Conservation (phyloP, 1,140 invertebrate species). For the Drosophila navojoa region DNA sequence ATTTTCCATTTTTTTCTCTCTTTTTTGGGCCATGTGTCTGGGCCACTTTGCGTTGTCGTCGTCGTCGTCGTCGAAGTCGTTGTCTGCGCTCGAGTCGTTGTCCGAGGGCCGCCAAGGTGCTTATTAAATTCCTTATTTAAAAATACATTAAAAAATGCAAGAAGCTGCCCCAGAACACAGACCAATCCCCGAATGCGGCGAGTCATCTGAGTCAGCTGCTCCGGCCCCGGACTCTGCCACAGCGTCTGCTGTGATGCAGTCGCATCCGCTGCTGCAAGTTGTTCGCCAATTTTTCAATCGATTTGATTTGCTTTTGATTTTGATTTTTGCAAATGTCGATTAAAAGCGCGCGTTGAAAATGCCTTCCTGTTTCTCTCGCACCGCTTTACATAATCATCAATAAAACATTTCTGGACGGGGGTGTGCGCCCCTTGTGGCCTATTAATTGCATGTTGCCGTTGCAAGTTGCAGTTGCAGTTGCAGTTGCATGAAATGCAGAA, state of each 20-base stretch:
- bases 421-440: constrained; percentile 62
- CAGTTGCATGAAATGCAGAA: constrained; percentile 43
- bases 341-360: constrained; percentile 78
- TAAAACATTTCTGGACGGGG: constrained; percentile 20
- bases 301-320: constrained; percentile 74
- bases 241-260: constrained; percentile 38
- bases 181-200: constrained; percentile 40
- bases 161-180: constrained; percentile 69
- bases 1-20: constrained; percentile 24
- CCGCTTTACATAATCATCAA: constrained; percentile 47
- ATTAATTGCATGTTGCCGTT: constrained; percentile 60
- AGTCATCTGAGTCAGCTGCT: constrained; percentile 18
- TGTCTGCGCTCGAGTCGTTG: constrained; percentile 45
- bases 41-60: constrained; percentile 79
- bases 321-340: constrained; percentile 64
- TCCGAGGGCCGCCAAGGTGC: constrained; percentile 76
- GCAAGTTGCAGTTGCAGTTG: constrained; percentile 28
- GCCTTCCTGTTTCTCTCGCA: constrained; percentile 56
- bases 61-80: constrained; percentile 43
- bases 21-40: constrained; percentile 69
- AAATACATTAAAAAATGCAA: constrained; percentile 83
- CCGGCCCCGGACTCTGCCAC: constrained; percentile 13
- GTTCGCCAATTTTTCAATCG: constrained; percentile 44
- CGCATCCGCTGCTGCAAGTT: constrained; percentile 39
- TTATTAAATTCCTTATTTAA: constrained; percentile 83